A percentile compares a stretch with the other conserved stretches of the same genome.
Evolutionary conservation across 2,113 vertebrate genomes (phyloP).

Genomic region (Ptychochromis oligacanthus): DNA sequence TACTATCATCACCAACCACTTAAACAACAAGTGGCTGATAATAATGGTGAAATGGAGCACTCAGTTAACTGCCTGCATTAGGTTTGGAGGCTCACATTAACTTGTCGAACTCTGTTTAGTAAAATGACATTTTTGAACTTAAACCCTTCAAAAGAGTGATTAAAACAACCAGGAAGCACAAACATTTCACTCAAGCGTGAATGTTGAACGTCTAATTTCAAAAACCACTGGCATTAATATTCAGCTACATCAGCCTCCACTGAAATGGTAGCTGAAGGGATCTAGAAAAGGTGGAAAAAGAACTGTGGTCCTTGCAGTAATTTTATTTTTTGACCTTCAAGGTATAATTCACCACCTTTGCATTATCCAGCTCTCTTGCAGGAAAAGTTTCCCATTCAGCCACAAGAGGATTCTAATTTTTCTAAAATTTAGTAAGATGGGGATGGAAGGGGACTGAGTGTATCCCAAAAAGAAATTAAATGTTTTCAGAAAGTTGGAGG

Average conservation of each 20-base stretch:
- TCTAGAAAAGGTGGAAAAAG: too few relatives aligned
- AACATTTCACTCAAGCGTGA: background rate
- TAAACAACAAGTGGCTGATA: conserved; percentile 43
- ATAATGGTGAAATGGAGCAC: conserved; percentile 40
- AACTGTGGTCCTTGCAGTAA: too few relatives aligned
- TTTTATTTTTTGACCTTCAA: background rate
- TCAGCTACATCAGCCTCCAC: background rate
- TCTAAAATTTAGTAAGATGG: too few relatives aligned
- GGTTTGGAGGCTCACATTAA: background rate
- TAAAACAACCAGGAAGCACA: background rate
- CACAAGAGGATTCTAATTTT: too few relatives aligned
- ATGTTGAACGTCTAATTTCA: too few relatives aligned
- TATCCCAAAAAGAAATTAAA: too few relatives aligned
- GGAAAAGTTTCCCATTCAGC: too few relatives aligned
- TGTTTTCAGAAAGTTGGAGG: too few relatives aligned
- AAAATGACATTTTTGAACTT: background rate
- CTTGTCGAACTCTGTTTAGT: background rate
- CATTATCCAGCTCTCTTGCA: too few relatives aligned
- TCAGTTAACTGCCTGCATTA: conserved; percentile 28
- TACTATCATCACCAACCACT: conserved; percentile 12
- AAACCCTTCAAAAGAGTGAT: background rate
- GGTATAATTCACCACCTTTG: background rate
- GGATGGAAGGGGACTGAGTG: too few relatives aligned
- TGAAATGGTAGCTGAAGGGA: too few relatives aligned
- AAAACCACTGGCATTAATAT: background rate